Evolutionary conservation across 2,888 invertebrate species (phyloP), one percentile per base, ranked within the genome.

Genomic region (Hybos culiciformis): DNA sequence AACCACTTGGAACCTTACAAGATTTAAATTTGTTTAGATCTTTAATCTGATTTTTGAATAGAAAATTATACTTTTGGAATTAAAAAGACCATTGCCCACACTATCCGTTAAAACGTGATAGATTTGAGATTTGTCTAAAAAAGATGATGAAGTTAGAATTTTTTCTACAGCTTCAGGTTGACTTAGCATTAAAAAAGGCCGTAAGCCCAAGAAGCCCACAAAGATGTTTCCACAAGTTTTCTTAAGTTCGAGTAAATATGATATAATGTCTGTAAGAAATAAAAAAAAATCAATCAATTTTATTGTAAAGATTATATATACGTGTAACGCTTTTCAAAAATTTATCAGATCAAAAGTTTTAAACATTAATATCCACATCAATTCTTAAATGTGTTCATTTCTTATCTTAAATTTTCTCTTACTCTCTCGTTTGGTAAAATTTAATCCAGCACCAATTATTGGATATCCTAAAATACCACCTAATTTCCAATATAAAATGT

Each of bases 141-240:
- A 46, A 3, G 47, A 47, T 4, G 48, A 24, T 14, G 51, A 51
- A n/a, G 51, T 48, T 1, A 53, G 38, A 21, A 54, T 40, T 33
- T 48, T 44, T 34, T 52, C 50, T 15, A 48, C 43, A 3, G 51
- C 29, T 4, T 37, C 45, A 2, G 52, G 52, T 17, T 54, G 53
- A 1, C 43, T 40, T 3, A 50, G 48, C 5, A 51, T 14, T 7
- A 53, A 9, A 7, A 42, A 37, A 1, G 53, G 51, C 14, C 48
- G 31, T 7, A 46, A 32, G 7, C 53, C 54, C 5, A 49, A 11
- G 21, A 12, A 36, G 14, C 21, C 21, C 19, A 21, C 3, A 36
- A 20, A 36, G n/a, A 19, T 21, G 6, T 5, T 6, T 14, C 20
- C 21, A 36, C 21, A 36, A 20, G n/a, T 36, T n/a, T 6, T 29